phyloP scores from a whole-genome alignment of 2,797 vertebrate genomes.

The Centropyge bicolor region DNA sequence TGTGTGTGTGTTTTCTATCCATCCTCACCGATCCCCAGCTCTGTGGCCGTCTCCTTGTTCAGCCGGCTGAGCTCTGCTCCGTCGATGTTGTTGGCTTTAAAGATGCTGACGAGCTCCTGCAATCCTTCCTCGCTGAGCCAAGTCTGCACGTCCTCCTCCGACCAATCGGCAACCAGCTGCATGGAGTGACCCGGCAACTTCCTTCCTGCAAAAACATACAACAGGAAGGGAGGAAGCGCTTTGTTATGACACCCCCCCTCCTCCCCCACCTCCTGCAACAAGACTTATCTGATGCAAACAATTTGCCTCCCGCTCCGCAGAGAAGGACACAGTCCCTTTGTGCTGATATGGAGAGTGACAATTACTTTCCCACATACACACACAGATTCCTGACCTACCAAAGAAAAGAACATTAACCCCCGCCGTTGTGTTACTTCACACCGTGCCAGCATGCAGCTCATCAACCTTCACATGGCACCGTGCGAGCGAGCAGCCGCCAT shows the following conservation, averaged over 20 bases:
- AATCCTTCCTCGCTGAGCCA: slow-evolving; percentile 88
- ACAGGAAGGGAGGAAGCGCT: slow-evolving; percentile 69
- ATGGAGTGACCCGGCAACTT: slow-evolving; percentile 58
- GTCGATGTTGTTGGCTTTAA: slow-evolving; percentile 90
- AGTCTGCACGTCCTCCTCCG: slow-evolving; percentile 88
- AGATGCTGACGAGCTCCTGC: slow-evolving; percentile 83
- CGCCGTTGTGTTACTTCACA: slow-evolving; percentile 39
- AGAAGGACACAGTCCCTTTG: slow-evolving; percentile 41
- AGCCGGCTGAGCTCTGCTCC: slow-evolving; percentile 88
- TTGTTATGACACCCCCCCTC: slow-evolving; percentile 44
- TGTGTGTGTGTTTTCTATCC: slow-evolving; percentile 31
- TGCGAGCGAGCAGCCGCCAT: slow-evolving; percentile 46
- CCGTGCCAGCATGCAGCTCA: slow-evolving; percentile 55
- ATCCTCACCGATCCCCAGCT: slow-evolving; percentile 91
- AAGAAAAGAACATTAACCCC: slow-evolving; percentile 27
- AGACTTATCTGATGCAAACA: slow-evolving; percentile 54
- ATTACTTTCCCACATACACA: slow-evolving; percentile 36
- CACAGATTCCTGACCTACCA: not conserved
- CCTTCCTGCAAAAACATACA: slow-evolving; percentile 78
- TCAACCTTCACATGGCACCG: slow-evolving; percentile 65
- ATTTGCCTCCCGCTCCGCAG: slow-evolving; percentile 46
- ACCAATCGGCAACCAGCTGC: slow-evolving; percentile 86
- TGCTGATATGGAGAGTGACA: slow-evolving; percentile 30
- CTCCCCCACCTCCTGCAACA: slow-evolving; percentile 32
- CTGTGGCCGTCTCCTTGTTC: slow-evolving; percentile 87